A percentile compares a stretch with the other conserved stretches of the same genome.
These are phyloP conservation scores for Caenorhabditis brenneri DNA, from an alignment of 1,140 invertebrate genomes.

Conservation along the genomic window DNA sequence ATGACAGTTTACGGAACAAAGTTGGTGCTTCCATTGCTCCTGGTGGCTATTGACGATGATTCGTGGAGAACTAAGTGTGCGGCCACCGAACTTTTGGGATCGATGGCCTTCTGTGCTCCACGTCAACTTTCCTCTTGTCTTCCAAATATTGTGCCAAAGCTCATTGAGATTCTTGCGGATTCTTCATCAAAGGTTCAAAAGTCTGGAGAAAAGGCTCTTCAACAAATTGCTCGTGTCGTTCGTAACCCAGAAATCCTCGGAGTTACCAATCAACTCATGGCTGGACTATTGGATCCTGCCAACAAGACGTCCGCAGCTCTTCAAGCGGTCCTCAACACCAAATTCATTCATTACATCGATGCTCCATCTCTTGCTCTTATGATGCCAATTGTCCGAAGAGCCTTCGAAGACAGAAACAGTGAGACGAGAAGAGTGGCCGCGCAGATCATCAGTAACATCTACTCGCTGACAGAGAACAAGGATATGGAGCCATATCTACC, in stretches of 20 bases:
- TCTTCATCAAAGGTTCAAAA: slow-evolving; percentile 76
- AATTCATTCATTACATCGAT: slow-evolving; percentile 99
- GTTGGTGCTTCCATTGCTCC: slow-evolving; percentile 78
- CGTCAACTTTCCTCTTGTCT: slow-evolving; percentile 96
- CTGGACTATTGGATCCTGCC: slow-evolving; percentile 93
- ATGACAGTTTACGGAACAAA: slow-evolving; percentile 95
- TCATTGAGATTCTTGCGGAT: slow-evolving; percentile 95
- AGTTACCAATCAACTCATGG: slow-evolving; percentile 87
- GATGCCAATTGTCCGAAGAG: slow-evolving; percentile 96
- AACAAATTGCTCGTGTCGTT: slow-evolving; percentile 91
- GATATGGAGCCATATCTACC: slow-evolving; percentile 94
- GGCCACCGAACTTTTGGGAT: slow-evolving; percentile 82
- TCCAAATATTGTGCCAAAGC: slow-evolving; percentile 95
- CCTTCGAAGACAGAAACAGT: slow-evolving; percentile 93
- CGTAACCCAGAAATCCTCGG: slow-evolving; percentile 92
- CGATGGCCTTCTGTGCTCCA: slow-evolving; percentile 88
- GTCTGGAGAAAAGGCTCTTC: slow-evolving; percentile 89
- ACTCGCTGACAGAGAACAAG: slow-evolving; percentile 96
- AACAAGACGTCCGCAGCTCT: slow-evolving; percentile 87
- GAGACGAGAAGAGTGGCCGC: slow-evolving; percentile 98
- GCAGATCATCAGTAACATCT: slow-evolving; percentile 98
- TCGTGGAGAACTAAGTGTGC: slow-evolving; percentile 98
- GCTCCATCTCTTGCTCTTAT: slow-evolving; percentile 96
- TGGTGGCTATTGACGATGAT: slow-evolving; percentile 86
- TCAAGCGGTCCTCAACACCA: slow-evolving; percentile 89